Evolutionary conservation across 2,888 invertebrate species (phyloP), one percentile per base, ranked within the genome.

Genomic region (Tanytarsus gracilentus): DNA sequence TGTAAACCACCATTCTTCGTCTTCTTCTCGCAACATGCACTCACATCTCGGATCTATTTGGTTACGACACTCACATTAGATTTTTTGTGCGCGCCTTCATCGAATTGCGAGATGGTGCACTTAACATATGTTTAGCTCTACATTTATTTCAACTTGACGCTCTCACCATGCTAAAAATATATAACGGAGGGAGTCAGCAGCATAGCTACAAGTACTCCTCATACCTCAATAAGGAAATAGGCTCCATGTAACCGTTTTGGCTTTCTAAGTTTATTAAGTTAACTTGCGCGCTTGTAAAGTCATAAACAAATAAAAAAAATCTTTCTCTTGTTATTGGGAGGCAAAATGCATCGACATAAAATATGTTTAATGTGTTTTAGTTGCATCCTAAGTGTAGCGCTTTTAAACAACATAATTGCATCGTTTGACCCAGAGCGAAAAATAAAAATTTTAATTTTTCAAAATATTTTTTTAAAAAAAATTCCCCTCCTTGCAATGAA

Each of bases 1-100:
- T 55, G 55, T 39, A n/a, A n/a, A 55, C 52, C 30, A 52, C 55
- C 55, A 55, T 55, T 55, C 55, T 30, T 51, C 21, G 9, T 49
- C 39, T 39, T 44, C n/a, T n/a, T n/a, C n/a, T n/a, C n/a, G n/a
- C 16, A 36, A 36, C 36, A 36, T 36, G 36, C 18, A 21, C 48
- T 48, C 48, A 18, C 48, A 18, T 11, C 9, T 21, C 21, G 11
- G 16, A 14, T 25, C 6, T 30, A 11, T 30, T 30, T 30, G 30
- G 36, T 53, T 33, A 23, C 53, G 36, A 23, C 53, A 53, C 53
- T 53, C 55, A 26, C 55, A 55, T 40, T 33, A 53, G 14, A 29
- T 23, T 36, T 53, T 53, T 53, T 33, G 21, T n/a, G n/a, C n/a
- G n/a, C n/a, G n/a, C 23, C 33, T 33, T 3, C 50, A 50, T 50